Evolutionary conservation across 2,113 vertebrate genomes (phyloP).

Genomic region (Puffinus mauretanicus): DNA sequence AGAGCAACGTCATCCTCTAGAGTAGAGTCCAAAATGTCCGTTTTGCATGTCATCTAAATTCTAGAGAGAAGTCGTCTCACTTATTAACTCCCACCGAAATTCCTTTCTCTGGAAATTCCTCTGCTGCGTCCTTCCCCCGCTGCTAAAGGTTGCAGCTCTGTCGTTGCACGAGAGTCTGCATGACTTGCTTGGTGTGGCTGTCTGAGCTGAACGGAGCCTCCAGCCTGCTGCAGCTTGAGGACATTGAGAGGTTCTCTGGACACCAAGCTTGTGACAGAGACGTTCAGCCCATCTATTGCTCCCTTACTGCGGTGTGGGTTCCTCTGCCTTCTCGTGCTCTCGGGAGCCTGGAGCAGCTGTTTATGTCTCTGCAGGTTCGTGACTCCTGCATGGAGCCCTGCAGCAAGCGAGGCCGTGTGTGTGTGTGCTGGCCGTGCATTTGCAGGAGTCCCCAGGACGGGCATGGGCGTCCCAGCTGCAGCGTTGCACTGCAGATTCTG

Average conservation of each 20-base stretch:
- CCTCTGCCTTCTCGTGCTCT: background rate
- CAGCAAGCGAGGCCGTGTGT: accelerated
- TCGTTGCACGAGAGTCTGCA: background rate
- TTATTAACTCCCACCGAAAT: background rate
- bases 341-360: accelerated
- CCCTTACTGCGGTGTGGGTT: accelerated
- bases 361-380: background rate
- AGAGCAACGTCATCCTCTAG: background rate
- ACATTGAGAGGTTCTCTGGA: background rate
- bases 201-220: background rate
- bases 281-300: background rate
- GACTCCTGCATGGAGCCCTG: background rate
- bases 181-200: background rate
- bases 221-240: background rate
- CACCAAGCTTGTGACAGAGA: background rate
- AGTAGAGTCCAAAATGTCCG: background rate
- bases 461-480: background rate
- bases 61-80: background rate
- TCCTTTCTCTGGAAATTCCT: background rate
- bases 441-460: background rate
- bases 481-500: background rate
- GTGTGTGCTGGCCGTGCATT: background rate
- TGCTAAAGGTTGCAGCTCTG: background rate
- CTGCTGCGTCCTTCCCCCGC: background rate
- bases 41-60: background rate